These are phyloP conservation scores for Yponomeuta sedellus DNA, from an alignment of 2,888 invertebrate genomes.

Conservation along the genomic window DNA sequence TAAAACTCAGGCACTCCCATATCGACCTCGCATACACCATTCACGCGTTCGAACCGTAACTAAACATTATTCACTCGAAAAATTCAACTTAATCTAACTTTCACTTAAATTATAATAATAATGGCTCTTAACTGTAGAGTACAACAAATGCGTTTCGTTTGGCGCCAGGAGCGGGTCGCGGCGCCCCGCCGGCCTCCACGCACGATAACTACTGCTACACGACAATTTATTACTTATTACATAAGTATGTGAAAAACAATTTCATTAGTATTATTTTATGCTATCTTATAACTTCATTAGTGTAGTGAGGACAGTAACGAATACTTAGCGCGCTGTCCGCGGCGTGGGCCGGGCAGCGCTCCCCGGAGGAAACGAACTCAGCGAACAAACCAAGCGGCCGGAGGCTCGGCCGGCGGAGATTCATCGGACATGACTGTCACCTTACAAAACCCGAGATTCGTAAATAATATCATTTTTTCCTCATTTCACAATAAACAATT, in stretches of 20 bases:
- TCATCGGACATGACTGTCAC: constrained; percentile 27
- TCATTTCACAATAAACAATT: constrained; percentile 34
- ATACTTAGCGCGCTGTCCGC: constrained; percentile 36
- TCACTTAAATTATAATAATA: constrained; percentile 73
- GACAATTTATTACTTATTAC: constrained; percentile 66
- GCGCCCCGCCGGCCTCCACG: constrained; percentile 27
- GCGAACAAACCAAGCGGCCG: not conserved
- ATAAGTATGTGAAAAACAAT: constrained; percentile 71
- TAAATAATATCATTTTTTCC: constrained; percentile 30
- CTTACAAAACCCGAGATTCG: constrained; percentile 25
- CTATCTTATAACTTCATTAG: constrained; percentile 50
- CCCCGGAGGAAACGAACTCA: constrained; percentile 16
- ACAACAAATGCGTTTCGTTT: constrained; percentile 75
- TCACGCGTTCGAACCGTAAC: constrained; percentile 70
- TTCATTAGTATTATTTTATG: constrained; percentile 53
- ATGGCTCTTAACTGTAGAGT: constrained; percentile 73
- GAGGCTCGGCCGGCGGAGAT: constrained; percentile 26
- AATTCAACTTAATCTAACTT: constrained; percentile 71
- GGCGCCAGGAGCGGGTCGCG: constrained; percentile 28
- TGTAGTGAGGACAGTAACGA: constrained; percentile 39
- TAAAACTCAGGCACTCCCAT: constrained; percentile 68
- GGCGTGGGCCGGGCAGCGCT: constrained; percentile 22
- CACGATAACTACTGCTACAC: constrained; percentile 63
- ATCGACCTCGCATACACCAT: constrained; percentile 71
- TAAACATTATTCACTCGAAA: constrained; percentile 72